A percentile compares a stretch with the other conserved stretches of the same genome.
Conservation (phyloP, 1,140 invertebrate species). For the Bicyclus anynana region DNA sequence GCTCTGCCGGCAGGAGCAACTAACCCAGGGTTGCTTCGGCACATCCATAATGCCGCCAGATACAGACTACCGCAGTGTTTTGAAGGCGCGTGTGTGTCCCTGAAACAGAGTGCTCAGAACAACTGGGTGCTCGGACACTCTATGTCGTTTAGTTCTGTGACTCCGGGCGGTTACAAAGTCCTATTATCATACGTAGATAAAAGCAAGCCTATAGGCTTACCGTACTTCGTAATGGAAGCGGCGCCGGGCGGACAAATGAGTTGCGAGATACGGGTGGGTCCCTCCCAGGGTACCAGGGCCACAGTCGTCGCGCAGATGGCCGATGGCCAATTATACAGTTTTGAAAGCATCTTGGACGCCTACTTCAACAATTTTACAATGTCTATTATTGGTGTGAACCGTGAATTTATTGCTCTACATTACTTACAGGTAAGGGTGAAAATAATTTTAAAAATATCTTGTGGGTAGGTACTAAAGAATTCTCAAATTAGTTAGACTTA, state of each 20-base stretch:
- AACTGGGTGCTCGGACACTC: slow-evolving; percentile 67
- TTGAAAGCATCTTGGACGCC: slow-evolving; percentile 63
- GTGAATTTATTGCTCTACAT: slow-evolving; percentile 65
- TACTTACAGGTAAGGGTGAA: slow-evolving; percentile 52
- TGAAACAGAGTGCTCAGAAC: slow-evolving; percentile 48
- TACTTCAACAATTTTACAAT: slow-evolving; percentile 58
- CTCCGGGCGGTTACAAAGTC: slow-evolving; percentile 64
- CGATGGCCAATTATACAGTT: slow-evolving; percentile 59
- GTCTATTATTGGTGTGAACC: slow-evolving; percentile 61
- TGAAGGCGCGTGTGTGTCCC: slow-evolving; percentile 54
- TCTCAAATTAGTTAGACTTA: too few species aligned
- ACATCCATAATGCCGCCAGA: slow-evolving; percentile 62
- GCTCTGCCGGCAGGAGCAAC: slow-evolving; percentile 40
- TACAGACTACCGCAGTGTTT: slow-evolving; percentile 65
- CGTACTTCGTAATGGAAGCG: slow-evolving; percentile 68
- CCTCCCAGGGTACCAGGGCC: slow-evolving; percentile 48
- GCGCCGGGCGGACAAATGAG: slow-evolving; percentile 68
- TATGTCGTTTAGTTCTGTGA: slow-evolving; percentile 62
- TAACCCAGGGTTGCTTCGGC: slow-evolving; percentile 58
- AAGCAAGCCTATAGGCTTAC: slow-evolving; percentile 39
- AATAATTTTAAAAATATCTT: background rate
- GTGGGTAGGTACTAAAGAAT: too few species aligned
- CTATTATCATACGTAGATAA: slow-evolving; percentile 59
- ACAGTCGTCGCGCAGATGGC: slow-evolving; percentile 61
- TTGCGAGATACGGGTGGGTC: slow-evolving; percentile 58